These are phyloP conservation scores for Fopius arisanus DNA, from an alignment of 1,140 invertebrate species.

Conservation along the genomic window DNA sequence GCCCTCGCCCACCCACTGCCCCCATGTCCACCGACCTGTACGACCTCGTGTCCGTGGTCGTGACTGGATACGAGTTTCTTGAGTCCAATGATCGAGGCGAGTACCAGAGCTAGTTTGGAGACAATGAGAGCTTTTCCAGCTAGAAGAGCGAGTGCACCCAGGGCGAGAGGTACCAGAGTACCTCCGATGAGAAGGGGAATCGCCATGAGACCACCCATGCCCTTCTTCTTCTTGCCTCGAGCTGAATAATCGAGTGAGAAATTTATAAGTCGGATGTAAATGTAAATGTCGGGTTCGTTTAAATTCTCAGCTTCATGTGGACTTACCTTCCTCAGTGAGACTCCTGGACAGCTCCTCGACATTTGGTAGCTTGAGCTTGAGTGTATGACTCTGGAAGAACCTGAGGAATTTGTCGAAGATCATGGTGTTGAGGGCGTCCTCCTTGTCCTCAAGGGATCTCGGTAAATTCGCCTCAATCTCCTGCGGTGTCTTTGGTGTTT, in stretches of 20 bases:
- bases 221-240: constrained; percentile 73
- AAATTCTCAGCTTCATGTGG: not conserved
- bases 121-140: constrained; percentile 86
- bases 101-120: constrained; percentile 80
- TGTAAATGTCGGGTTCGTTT: not conserved
- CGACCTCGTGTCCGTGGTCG: constrained; percentile 72
- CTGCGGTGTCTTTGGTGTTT: constrained; percentile 63
- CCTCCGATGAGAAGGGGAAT: constrained; percentile 80
- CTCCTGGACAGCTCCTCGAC: constrained; percentile 70
- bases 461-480: constrained; percentile 76
- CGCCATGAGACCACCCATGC: constrained; percentile 74
- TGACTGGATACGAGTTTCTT: constrained; percentile 79
- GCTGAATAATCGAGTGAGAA: constrained; percentile 59
- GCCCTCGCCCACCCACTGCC: constrained; percentile 58
- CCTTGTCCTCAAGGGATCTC: constrained; percentile 73
- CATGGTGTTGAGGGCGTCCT: constrained; percentile 75
- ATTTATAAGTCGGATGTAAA: not conserved
- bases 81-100: constrained; percentile 83
- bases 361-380: constrained; percentile 77
- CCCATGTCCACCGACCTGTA: constrained; percentile 74
- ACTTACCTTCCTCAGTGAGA: constrained; percentile 65
- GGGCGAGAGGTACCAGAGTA: constrained; percentile 79
- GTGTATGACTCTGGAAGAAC: constrained; percentile 78
- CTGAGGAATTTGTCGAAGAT: constrained; percentile 76
- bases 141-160: constrained; percentile 79